Evolutionary conservation across 2,888 invertebrate genomes (phyloP).

Genomic region (Drosophila mimetica): DNA sequence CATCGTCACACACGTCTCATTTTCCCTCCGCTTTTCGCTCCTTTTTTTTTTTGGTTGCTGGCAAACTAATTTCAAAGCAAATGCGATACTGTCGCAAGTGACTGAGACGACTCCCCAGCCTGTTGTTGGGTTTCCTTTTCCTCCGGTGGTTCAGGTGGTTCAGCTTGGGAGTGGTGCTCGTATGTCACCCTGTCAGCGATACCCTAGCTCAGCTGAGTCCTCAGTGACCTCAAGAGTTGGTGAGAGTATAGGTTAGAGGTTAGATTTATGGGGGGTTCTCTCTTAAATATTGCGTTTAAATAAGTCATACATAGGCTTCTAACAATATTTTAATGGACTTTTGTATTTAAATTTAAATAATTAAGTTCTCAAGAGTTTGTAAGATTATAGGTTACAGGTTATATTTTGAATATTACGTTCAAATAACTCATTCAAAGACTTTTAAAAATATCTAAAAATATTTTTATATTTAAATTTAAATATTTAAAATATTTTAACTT

Average conservation of each 20-base stretch:
- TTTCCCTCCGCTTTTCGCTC: constrained; percentile 27
- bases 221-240: constrained; percentile 10
- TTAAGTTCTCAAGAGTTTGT: too few species aligned
- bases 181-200: constrained; percentile 28
- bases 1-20: constrained; percentile 48
- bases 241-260: not conserved
- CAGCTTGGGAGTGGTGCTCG: constrained; percentile 18
- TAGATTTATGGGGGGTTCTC: not conserved
- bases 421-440: too few species aligned
- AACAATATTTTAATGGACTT: too few species aligned
- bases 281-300: not conserved
- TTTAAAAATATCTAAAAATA: not conserved
- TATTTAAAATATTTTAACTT: too few species aligned
- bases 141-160: constrained; percentile 18
- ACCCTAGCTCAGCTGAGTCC: constrained; percentile 16
- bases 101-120: constrained; percentile 42
- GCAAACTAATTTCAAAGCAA: constrained; percentile 74
- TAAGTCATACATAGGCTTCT: too few species aligned
- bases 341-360: too few species aligned
- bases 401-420: too few species aligned
- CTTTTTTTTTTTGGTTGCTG: constrained; percentile 18
- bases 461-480: not conserved
- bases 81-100: constrained; percentile 59
- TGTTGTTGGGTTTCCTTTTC: constrained; percentile 40
- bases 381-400: too few species aligned